Evolutionary conservation across 2,888 invertebrate genomes (phyloP).

Genomic region (Ophioninae sp.): DNA sequence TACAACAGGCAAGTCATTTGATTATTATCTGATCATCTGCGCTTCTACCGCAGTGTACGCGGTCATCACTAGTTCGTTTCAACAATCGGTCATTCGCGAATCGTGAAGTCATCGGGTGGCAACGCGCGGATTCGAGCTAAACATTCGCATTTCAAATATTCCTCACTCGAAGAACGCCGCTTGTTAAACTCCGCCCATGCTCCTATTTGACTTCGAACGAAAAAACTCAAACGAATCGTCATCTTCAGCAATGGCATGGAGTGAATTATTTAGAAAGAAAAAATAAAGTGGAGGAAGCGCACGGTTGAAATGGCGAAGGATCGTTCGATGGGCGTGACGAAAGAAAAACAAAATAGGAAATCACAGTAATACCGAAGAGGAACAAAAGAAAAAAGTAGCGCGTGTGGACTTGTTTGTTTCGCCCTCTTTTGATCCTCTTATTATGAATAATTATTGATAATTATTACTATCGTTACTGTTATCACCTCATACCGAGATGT

Average conservation of each 20-base stretch:
- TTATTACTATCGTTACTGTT: constrained; percentile 30
- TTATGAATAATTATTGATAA: constrained; percentile 39
- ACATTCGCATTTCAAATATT: neutral
- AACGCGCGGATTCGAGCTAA: neutral
- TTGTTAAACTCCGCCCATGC: neutral
- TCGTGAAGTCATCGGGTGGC: neutral
- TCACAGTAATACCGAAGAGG: constrained; percentile 39
- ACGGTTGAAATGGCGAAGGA: neutral
- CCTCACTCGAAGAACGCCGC: neutral
- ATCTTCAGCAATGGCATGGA: neutral
- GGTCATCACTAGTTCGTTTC: neutral
- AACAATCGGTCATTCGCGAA: constrained; percentile 6
- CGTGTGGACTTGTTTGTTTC: constrained; percentile 34
- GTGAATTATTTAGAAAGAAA: neutral
- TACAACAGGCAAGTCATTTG: constrained; percentile 77
- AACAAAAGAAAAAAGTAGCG: constrained; percentile 34
- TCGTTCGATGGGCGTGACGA: constrained; percentile 6
- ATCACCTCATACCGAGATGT: constrained; percentile 24
- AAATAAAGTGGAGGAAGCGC: neutral
- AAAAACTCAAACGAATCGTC: constrained; percentile 9
- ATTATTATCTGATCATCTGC: constrained; percentile 72
- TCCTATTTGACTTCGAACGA: neutral
- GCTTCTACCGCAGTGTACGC: constrained; percentile 60
- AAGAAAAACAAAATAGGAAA: constrained; percentile 18
- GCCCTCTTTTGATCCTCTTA: constrained; percentile 44